These are phyloP conservation scores for Scelioninae gen. 2 DNA, from an alignment of 2,888 invertebrate species.

Conservation along the genomic window DNA sequence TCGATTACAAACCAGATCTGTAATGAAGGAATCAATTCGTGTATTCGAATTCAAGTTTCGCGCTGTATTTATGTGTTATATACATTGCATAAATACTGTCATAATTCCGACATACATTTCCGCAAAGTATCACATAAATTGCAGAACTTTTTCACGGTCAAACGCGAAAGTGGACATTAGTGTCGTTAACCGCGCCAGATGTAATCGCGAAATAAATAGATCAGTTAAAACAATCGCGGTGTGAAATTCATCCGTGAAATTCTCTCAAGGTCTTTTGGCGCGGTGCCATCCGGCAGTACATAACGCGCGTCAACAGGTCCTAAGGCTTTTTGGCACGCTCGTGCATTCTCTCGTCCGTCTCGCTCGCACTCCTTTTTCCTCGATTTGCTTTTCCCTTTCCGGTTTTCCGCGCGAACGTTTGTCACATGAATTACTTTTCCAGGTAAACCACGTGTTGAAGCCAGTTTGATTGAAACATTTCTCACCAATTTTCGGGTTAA, in stretches of 20 bases:
- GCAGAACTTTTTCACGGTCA: constrained; percentile 45
- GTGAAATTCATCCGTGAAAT: constrained; percentile 60
- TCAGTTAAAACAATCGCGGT: constrained; percentile 54
- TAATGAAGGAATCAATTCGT: no score
- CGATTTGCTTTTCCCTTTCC: constrained; percentile 49
- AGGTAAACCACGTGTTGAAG: constrained; percentile 49
- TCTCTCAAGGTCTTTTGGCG: constrained; percentile 61
- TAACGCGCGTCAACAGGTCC: constrained; percentile 62
- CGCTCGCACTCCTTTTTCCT: constrained; percentile 18
- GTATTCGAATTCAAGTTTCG: no score
- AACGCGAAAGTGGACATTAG: constrained; percentile 46
- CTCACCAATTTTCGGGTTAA: constrained; percentile 6
- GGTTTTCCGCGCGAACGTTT: constrained; percentile 55
- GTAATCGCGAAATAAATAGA: constrained; percentile 57
- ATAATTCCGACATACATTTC: no score
- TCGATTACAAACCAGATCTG: no score
- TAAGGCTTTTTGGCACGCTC: constrained; percentile 60
- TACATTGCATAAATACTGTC: no score
- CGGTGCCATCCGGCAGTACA: constrained; percentile 57
- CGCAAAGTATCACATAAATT: constrained; percentile 44
- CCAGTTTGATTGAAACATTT: constrained; percentile 16
- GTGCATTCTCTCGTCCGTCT: constrained; percentile 36
- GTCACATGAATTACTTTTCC: constrained; percentile 50
- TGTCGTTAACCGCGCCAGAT: constrained; percentile 56
- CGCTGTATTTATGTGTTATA: no score